Base-by-base conservation (phyloP, 2,113 vertebrate genomes). In the Ammospiza nelsoni region DNA sequence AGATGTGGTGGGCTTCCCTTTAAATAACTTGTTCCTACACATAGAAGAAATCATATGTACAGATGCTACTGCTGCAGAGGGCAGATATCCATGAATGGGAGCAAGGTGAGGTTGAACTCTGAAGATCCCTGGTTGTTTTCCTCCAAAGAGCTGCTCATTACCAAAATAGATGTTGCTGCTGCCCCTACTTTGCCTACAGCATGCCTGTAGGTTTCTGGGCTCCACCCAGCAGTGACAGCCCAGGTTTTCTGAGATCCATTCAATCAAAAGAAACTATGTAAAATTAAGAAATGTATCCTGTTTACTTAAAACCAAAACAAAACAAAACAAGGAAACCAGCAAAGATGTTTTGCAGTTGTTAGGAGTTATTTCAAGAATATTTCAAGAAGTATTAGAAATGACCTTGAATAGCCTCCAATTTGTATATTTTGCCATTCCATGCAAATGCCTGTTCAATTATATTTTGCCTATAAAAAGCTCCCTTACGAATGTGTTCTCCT, bases 291-390 rank as follows among this genome's bases (percentile, higher is more conserved):
- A 79, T 84, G 17, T 58, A 20, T 92, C 80, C 48, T 95, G 76
- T 92, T 95, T 89, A 84, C 82, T 92, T 81, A 29, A 92, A 92
- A 94, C 8, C 68, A 85, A 77, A 94, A 2, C 79, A 89, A 81
- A 95, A 4, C 79, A 89, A 92, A 95, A 74, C 92, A 84, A 78
- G 85, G 80, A 91, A 94, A 87, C 61, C 57, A 83, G 65, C 25
- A 93, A 83, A 83, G 55, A 62, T 93, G 73, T 92, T 94, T 90
- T 95, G 69, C 93, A 92, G 88, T 96, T 95, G 76, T 94, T 96
- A 87, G 37, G 65, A 95, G 55, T 88, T 89, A 77, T 69, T 85
- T 90, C 76, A 88, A 86, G 78, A 96, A 43, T 85, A 92, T 96
- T 90, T 87, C 58, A 89, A 87, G 35, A 87, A 43, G 87, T 68